Evolutionary conservation across 2,888 invertebrate species (phyloP).

Genomic region (Sceliomorpha sp.): DNA sequence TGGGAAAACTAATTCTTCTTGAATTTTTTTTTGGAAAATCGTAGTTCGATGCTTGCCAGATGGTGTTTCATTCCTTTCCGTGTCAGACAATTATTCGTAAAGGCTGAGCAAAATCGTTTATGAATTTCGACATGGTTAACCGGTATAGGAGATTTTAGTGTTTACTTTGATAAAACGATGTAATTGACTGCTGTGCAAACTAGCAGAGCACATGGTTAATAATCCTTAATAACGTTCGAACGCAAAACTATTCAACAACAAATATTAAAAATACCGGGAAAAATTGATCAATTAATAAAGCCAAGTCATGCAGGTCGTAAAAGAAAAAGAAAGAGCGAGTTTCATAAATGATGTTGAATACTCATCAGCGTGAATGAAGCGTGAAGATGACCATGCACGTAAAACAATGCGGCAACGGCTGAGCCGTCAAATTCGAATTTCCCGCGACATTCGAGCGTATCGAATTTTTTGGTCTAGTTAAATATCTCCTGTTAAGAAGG

Average conservation of each 20-base stretch:
- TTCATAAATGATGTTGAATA: slow-evolving; percentile 22
- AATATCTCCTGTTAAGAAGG: slow-evolving; percentile 45
- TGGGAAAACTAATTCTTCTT: no score
- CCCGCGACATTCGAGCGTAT: slow-evolving; percentile 55
- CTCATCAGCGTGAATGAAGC: slow-evolving; percentile 59
- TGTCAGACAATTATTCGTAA: no score
- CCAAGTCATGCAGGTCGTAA: slow-evolving; percentile 39
- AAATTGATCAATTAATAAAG: slow-evolving; percentile 52
- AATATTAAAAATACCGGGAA: slow-evolving; percentile 22
- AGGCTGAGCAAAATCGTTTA: no score
- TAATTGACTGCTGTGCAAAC: no score
- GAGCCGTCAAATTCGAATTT: slow-evolving; percentile 65
- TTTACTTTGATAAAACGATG: no score
- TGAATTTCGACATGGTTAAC: no score
- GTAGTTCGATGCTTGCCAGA: no score
- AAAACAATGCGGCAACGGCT: slow-evolving; percentile 55
- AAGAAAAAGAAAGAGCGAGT: slow-evolving; percentile 20
- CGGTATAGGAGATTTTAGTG: no score
- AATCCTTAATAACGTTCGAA: slow-evolving; percentile 3
- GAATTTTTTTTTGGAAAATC: no score
- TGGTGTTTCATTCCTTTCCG: no score
- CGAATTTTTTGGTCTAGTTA: slow-evolving; percentile 50
- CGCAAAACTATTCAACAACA: slow-evolving; percentile 19
- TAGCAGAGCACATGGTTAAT: no score
- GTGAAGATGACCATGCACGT: slow-evolving; percentile 52